These are phyloP conservation scores for Sigmodon hispidus DNA, from an alignment of 2,113 vertebrate species.

Conservation along the genomic window DNA sequence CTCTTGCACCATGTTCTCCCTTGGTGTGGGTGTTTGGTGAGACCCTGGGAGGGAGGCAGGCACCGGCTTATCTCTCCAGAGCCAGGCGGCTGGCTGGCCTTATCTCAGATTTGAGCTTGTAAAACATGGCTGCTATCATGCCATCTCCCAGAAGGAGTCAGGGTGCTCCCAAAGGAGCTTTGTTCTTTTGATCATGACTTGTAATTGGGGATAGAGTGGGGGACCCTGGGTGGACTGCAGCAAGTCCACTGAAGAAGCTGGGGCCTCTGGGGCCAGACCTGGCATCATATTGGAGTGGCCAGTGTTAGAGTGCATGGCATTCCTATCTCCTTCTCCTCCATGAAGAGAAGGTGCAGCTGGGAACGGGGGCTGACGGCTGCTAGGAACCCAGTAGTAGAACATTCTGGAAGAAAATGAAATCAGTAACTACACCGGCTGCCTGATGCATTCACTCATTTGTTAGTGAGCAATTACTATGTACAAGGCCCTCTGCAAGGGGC, in stretches of 20 bases:
- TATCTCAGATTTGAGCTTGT: conserved; percentile 74
- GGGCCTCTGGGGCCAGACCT: neutral
- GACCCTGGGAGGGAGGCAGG: neutral
- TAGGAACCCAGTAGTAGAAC: neutral
- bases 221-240: neutral
- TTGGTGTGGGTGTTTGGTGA: neutral
- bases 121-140: conserved; percentile 59
- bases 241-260: neutral
- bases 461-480: neutral
- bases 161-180: conserved; percentile 19
- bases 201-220: neutral
- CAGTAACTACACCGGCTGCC: rapidly evolving
- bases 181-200: neutral
- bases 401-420: neutral
- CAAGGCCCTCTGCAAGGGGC: neutral
- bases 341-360: neutral
- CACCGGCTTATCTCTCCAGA: conserved; percentile 53
- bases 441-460: rapidly evolving
- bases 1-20: neutral
- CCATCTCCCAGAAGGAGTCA: conserved; percentile 30
- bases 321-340: neutral
- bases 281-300: neutral
- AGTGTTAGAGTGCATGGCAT: rapidly evolving
- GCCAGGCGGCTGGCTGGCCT: conserved; percentile 33
- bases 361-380: neutral